phyloP scores from a whole-genome alignment of 2,797 vertebrate genomes.

The Cheirogaleus major region DNA sequence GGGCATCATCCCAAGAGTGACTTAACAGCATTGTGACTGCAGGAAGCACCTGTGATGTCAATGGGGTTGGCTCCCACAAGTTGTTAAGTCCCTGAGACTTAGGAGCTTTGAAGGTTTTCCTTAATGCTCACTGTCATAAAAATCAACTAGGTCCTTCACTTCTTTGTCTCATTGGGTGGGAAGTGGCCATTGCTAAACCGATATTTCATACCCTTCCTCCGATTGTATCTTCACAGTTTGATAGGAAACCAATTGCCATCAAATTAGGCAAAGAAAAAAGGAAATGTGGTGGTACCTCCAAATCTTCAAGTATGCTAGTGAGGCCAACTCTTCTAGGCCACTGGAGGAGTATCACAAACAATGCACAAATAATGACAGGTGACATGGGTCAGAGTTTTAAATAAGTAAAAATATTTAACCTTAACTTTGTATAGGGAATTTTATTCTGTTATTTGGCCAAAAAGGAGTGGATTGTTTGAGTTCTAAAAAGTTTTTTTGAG shows the following conservation, averaged over 20 bases:
- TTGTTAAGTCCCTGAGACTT: neutral
- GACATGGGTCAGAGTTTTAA: neutral
- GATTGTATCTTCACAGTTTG: neutral
- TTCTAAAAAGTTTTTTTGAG: neutral
- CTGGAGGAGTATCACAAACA: neutral
- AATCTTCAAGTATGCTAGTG: neutral
- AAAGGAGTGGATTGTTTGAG: neutral
- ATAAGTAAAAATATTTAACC: neutral
- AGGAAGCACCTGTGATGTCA: constrained; percentile 61
- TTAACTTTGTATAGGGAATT: neutral
- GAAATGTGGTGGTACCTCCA: neutral
- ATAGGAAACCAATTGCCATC: neutral
- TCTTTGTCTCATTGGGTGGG: neutral
- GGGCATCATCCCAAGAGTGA: neutral
- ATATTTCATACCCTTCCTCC: neutral
- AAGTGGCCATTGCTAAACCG: neutral
- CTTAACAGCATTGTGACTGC: constrained; percentile 45
- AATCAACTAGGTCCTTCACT: neutral
- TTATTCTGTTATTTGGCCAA: neutral
- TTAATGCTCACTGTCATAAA: neutral
- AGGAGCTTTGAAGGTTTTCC: neutral
- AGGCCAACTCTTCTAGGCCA: neutral
- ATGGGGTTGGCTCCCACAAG: neutral
- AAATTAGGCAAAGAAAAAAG: neutral
- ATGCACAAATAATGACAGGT: too few species aligned